phyloP scores from a whole-genome alignment of 1,140 invertebrate species.

The Drosophila truncata region DNA sequence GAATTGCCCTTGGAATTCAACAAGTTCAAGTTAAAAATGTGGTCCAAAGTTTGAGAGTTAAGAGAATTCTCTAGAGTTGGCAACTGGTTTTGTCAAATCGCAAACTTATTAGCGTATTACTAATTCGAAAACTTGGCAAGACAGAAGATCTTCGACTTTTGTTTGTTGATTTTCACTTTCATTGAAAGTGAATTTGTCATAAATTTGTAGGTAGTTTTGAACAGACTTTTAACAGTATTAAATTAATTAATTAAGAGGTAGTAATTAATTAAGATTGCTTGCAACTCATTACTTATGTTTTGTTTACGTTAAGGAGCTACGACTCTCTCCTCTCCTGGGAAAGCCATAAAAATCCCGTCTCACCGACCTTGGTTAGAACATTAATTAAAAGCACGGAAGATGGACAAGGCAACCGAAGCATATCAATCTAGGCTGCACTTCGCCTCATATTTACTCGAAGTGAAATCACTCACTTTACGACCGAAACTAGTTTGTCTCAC shows the following conservation, averaged over 20 bases:
- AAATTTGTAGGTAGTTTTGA: neutral
- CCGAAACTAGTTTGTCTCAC: conserved; percentile 62
- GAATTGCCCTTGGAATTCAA: conserved; percentile 7
- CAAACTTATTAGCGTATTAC: conserved; percentile 21
- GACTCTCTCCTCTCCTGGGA: conserved; percentile 12
- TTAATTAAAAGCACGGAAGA: conserved; percentile 48
- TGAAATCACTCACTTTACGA: conserved; percentile 53
- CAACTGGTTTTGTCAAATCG: conserved; percentile 35
- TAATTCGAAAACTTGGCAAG: conserved; percentile 8
- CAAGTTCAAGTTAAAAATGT: conserved; percentile 19
- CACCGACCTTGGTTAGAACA: conserved; percentile 40
- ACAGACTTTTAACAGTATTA: neutral
- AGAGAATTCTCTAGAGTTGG: neutral
- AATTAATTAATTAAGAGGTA: neutral
- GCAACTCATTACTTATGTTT: neutral
- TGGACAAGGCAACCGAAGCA: conserved; percentile 36
- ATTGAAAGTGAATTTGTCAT: conserved; percentile 6
- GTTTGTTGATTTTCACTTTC: conserved; percentile 3
- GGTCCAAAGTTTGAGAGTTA: conserved; percentile 1
- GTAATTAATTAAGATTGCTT: neutral
- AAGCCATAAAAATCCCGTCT: conserved; percentile 28
- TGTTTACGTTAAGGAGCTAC: conserved; percentile 4
- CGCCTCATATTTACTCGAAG: conserved; percentile 33
- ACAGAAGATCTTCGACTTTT: neutral
- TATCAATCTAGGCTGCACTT: conserved; percentile 46